Evolutionary conservation across 2,888 invertebrate genomes (phyloP), one percentile per base, ranked within the genome.

Genomic region (Dilophus febrilis): DNA sequence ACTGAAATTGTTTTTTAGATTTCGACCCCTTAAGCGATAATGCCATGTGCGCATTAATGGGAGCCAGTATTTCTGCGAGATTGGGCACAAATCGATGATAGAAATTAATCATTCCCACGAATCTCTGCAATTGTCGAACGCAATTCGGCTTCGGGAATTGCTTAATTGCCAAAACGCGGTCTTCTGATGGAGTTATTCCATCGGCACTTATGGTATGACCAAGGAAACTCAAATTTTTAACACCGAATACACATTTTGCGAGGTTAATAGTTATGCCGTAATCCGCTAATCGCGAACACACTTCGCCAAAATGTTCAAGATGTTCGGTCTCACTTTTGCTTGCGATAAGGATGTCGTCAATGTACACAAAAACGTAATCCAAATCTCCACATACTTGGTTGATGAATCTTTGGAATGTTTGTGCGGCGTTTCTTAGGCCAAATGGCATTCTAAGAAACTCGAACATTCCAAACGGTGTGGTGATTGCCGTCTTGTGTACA

Each of bases 391-490:
- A 51, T 3, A 55, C 52, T 34, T 56, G 54, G 1, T 50, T 12
- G 13, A 36, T 28, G 4, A 35, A 35, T 3, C 54, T 43, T 41
- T 54, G 53, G 42, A 58, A 59, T 0, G 54, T 53, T 35, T 53
- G 53, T 8, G 36, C 27, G 11, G 28, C 51, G 28, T 55, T 55
- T 1, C 49, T 29, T 1, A 55, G 46, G 2, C 51, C 52, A 26
- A 51, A 53, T 11, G 48, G 44, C 54, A 56, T 51, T 8, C 34
- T 16, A 1, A 46, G 18, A 38, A 49, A 54, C 43, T 57, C 56
- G 38, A 49, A 58, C 2, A 56, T 40, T 2, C 54, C 56, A 41
- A 57, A 56, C 1, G 52, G 49, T 5, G 54, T 53, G 2, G 42
- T 50, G 4, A 53, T 46, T 1, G 52, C 56, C 2, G 56, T 56